phyloP scores from a whole-genome alignment of 2,888 invertebrate species.

The Cistogaster globosa region DNA sequence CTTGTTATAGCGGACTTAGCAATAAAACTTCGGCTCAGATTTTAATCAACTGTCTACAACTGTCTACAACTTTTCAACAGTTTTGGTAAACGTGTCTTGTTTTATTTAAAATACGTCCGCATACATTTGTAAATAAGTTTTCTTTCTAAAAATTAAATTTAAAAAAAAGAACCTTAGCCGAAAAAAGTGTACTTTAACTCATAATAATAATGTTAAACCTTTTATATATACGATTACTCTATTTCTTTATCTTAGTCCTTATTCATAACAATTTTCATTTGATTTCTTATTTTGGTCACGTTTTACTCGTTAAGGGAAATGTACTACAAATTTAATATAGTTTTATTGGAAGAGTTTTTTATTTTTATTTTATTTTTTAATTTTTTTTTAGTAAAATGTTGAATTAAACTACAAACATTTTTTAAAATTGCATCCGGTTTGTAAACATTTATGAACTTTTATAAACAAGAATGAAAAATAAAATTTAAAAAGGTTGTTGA shows the following conservation, averaged over 20 bases:
- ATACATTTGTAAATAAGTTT: too few relatives aligned
- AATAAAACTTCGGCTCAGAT: too few relatives aligned
- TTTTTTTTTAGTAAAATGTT: neutral
- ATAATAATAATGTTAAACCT: neutral
- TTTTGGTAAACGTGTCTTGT: too few relatives aligned
- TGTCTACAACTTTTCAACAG: too few relatives aligned
- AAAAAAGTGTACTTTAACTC: too few relatives aligned
- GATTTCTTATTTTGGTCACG: conserved; percentile 47
- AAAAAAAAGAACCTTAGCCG: too few relatives aligned
- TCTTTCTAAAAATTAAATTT: too few relatives aligned
- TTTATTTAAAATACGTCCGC: too few relatives aligned
- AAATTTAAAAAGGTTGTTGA: neutral
- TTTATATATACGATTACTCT: neutral
- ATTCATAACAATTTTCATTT: conserved; percentile 4
- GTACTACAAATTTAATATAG: conserved; percentile 40
- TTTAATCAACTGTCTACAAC: too few relatives aligned
- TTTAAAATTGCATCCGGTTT: conserved; percentile 45
- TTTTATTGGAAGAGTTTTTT: conserved; percentile 3
- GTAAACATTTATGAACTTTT: conserved; percentile 35
- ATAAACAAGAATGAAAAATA: neutral
- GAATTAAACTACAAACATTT: conserved; percentile 26
- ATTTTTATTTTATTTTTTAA: too few relatives aligned
- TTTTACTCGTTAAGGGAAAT: conserved; percentile 27
- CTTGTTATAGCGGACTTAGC: too few relatives aligned
- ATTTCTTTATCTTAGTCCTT: neutral